Evolutionary conservation across 2,113 vertebrate genomes (phyloP), one percentile per base, ranked within the genome.

Genomic region (Clupea harengus): DNA sequence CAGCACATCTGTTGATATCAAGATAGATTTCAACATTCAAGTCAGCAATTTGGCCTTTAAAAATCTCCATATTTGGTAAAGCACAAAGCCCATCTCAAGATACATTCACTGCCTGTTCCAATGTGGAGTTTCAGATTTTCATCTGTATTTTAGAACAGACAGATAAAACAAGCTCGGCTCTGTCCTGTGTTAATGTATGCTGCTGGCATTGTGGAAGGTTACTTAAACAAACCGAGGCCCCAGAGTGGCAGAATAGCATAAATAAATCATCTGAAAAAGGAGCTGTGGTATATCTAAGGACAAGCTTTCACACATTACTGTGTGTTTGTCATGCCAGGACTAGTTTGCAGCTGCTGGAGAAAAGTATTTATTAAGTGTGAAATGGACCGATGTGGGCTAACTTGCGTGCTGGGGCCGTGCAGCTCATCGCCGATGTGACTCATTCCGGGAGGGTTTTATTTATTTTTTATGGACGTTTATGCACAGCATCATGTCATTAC

Each of bases 301-400:
- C 28, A 78, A 15, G 32, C 25, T 78, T 78, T 78, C 32, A 39
- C 25, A 78, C 72, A 39, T 39, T 13, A 11, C 72, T 39, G 72
- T 28, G 64, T 39, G 72, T 39, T 78, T 39, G 72, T 32, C 28
- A 39, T 78, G 72, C 72, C 25, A 32, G 25, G 72, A 78, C 72
- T 15, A 83, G 22, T 46, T 64, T 83, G 45, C 45, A 83, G 60
- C 50, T 32, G 18, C n/a, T 88, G 90, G 89, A 90, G 92, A 92
- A 91, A 92, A 89, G 87, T 91, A 85, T 93, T 94, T 92, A 94
- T 92, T 90, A 91, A 90, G 91, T 92, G 93, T 93, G 92, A 92
- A 93, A 92, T 91, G 85, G 90, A 90, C 91, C 89, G 85, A 89
- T 85, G 32, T 5, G 25, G 72, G 11, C 72, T 78, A 78, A 78